These are phyloP conservation scores for Larimichthys polyactis DNA, from an alignment of 2,113 vertebrate genomes.

Conservation along the genomic window DNA sequence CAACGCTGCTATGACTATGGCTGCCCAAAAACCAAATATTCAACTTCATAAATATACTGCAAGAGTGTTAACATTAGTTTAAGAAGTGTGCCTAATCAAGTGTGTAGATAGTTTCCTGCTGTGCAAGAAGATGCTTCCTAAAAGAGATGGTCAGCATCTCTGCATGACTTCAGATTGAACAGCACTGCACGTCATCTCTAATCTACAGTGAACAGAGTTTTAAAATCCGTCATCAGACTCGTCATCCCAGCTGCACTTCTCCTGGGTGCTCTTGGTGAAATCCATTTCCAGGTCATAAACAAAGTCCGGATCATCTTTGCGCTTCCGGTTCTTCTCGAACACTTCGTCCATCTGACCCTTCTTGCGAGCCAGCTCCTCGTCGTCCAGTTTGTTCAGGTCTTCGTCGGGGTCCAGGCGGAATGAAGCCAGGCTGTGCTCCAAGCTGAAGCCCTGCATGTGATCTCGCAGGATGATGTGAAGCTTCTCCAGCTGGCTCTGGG, in stretches of 20 bases:
- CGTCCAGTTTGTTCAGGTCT: constrained; percentile 95
- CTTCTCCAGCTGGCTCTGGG: constrained; percentile 88
- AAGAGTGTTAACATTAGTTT: neutral
- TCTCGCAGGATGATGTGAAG: constrained; percentile 88
- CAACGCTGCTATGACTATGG: neutral
- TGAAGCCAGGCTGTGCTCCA: constrained; percentile 82
- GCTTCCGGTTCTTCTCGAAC: constrained; percentile 91
- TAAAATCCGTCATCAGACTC: constrained; percentile 89
- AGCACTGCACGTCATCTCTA: neutral
- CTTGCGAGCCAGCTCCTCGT: constrained; percentile 88
- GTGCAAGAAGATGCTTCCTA: neutral
- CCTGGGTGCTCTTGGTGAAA: constrained; percentile 84
- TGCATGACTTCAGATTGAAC: neutral
- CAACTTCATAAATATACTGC: neutral
- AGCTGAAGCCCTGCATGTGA: constrained; percentile 86
- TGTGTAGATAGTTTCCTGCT: neutral
- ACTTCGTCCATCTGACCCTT: constrained; percentile 94
- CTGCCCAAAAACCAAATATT: neutral
- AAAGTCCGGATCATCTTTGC: constrained; percentile 90
- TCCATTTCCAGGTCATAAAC: constrained; percentile 93
- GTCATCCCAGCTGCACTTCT: constrained; percentile 92
- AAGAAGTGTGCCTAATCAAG: neutral
- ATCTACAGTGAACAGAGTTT: neutral
- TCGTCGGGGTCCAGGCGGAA: constrained; percentile 87
- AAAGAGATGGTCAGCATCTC: neutral